phyloP scores from a whole-genome alignment of 2,888 invertebrate genomes.

The Acrobasis suavella region DNA sequence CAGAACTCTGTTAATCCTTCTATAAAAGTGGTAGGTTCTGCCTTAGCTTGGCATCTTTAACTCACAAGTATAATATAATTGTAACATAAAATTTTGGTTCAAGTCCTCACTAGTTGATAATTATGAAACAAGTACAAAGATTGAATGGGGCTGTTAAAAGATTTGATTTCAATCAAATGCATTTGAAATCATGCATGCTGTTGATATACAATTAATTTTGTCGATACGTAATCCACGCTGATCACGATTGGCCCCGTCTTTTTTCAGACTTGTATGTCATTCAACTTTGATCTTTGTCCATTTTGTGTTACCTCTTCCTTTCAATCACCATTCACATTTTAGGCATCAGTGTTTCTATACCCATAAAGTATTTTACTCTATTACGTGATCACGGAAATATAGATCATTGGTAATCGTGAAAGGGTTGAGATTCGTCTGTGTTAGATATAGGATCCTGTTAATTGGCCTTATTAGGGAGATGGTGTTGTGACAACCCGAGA shows the following conservation, averaged over 20 bases:
- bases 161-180: slow-evolving; percentile 32
- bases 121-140: background rate
- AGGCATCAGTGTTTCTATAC: slow-evolving; percentile 51
- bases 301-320: slow-evolving; percentile 67
- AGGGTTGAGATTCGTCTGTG: slow-evolving; percentile 61
- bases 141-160: background rate
- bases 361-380: slow-evolving; percentile 49
- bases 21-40: too few relatives aligned
- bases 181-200: slow-evolving; percentile 28
- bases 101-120: too few relatives aligned
- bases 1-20: too few relatives aligned
- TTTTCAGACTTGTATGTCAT: slow-evolving; percentile 65
- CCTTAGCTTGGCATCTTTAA: too few relatives aligned
- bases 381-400: slow-evolving; percentile 41
- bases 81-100: too few relatives aligned
- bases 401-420: slow-evolving; percentile 46
- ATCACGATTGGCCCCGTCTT: slow-evolving; percentile 61
- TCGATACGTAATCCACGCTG: slow-evolving; percentile 59
- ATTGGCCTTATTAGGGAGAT: slow-evolving; percentile 82
- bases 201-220: slow-evolving; percentile 50
- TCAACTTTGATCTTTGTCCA: slow-evolving; percentile 79
- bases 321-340: slow-evolving; percentile 64
- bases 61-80: too few relatives aligned
- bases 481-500: slow-evolving; percentile 81
- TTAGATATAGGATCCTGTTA: slow-evolving; percentile 66